These are phyloP conservation scores for Cataglyphis hispanica DNA, from an alignment of 1,140 invertebrate species.

Conservation along the genomic window DNA sequence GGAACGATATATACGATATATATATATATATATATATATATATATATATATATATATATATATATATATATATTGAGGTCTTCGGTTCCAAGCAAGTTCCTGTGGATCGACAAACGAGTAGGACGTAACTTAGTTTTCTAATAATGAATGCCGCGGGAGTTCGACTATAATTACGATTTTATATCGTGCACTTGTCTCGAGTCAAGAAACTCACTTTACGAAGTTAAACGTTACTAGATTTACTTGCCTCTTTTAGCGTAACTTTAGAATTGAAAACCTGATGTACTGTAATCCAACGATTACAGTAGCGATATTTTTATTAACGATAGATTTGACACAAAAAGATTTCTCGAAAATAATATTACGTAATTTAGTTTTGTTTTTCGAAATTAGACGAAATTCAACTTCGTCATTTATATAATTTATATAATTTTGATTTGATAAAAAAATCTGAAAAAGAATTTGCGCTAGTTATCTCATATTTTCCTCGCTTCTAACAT, in stretches of 20 bases:
- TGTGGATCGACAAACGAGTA: background rate
- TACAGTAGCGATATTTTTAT: background rate
- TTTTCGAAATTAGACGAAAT: too few species aligned
- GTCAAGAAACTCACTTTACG: slow-evolving; percentile 28
- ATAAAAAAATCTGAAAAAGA: background rate
- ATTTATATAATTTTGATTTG: background rate
- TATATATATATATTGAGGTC: slow-evolving; percentile 13
- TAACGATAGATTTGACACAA: background rate
- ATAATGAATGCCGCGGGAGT: slow-evolving; percentile 38
- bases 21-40: slow-evolving; percentile 27
- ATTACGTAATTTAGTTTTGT: too few species aligned
- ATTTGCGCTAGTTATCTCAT: background rate
- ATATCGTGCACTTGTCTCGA: slow-evolving; percentile 23
- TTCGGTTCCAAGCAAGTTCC: slow-evolving; percentile 14
- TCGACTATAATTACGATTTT: slow-evolving; percentile 5
- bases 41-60: slow-evolving; percentile 17
- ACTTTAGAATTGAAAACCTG: background rate
- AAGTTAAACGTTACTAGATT: slow-evolving; percentile 20
- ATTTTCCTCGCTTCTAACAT: background rate
- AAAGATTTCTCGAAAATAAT: too few species aligned
- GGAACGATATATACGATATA: slow-evolving; percentile 2
- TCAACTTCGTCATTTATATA: background rate
- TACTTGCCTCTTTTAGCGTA: background rate
- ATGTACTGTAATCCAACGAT: background rate
- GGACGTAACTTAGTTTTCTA: slow-evolving; percentile 4